Base-by-base conservation (phyloP, 1,140 invertebrate genomes). In the Drosophila parvula region DNA sequence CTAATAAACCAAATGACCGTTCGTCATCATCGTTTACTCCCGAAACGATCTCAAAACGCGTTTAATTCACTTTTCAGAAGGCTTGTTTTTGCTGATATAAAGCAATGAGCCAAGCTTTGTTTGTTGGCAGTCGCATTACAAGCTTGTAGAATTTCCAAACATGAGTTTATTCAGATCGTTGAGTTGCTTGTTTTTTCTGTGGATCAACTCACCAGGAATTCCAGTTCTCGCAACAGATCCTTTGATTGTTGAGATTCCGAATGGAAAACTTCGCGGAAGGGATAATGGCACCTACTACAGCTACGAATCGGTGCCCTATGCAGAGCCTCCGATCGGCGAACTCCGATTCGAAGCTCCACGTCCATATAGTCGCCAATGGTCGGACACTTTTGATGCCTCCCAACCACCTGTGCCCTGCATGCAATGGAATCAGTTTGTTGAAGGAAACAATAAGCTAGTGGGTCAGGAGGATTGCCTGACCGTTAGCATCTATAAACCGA, bases 271-370 rank as follows among this genome's bases (percentile, higher is more conserved):
- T 34, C 71, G 77, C 30, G 94, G 94, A 92, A 93, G 75, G 92
- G 94, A 90, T 90, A 73, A 91, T 48, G 85, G 79, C 3, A 28
- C 82, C 6, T 93, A 92, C 63, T 93, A 90, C 32, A 92, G 92
- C 57, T 93, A 93, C 56, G 92, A 93, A 77, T 93, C 93, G 3
- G 82, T 93, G 7, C 93, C 92, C 1, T 93, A 93, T 76, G 93
- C 93, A 6, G 79, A 93, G 56, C 91, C 93, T 45, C 93, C 93
- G 0, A 32, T 92, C 4, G 93, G 93, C 18, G 74, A 90, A 28
- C 75, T 93, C 3, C 75, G 93, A 50, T 93, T 93, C 40, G 71
- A 89, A n/a, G 22, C 77, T 16, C 81, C 83, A 32, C 48, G 74
- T 12, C 70, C 75, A 0, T 83, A 78, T 41, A 22, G 8, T 4